Evolutionary conservation across 37 sponge, comb jelly and placozoan genomes (phyloP), one percentile per base, ranked within the genome.

Genomic region (Eunapius fragilis): DNA sequence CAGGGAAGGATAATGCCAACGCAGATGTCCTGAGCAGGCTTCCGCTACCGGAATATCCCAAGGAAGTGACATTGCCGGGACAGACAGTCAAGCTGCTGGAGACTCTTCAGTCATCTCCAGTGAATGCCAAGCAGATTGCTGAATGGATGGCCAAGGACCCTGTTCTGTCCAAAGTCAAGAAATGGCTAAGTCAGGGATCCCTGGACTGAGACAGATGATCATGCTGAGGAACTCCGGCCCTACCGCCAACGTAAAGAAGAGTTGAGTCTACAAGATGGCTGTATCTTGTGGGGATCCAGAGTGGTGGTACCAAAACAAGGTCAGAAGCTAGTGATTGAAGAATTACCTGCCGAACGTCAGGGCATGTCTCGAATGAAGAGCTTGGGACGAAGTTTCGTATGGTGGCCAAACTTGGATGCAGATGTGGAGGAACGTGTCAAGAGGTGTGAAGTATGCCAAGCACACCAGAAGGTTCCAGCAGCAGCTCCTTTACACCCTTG

Each of bases 11-110:
- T 22, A 37, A 58, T 37, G 41, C 32, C 73, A 83, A 83, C 14
- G 84, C 84, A 31, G 86, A 86, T 74, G 71, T 38, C 27, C 31
- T 86, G 22, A 86, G 86, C 38, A 70, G 79, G 17, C 72, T 86
- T 35, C 86, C 86, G 19, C 79, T 78, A 27, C 86, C 86, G 12
- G 72, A 77, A 22, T 77, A 25, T 41, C 71, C 86, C 30, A 34
- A 31, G 33, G 79, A 30, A 14, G 72, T 78, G 37, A 71, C 79
- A 47, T 32, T 41, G 26, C 86, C 86, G 9, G 79, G 71, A 28
- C 80, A 78, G 73, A 86, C 70, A 25, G 33, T 69, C 17, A 41
- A 50, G 13, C 38, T 69, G 25, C 22, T 77, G 17, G 58, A 70
- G 37, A 70, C 25, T 17, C 72, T 76, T 14, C 67, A 85, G 68